These are phyloP conservation scores for Sinohyriopsis cumingii DNA, from an alignment of 2,888 invertebrate genomes.

Conservation along the genomic window DNA sequence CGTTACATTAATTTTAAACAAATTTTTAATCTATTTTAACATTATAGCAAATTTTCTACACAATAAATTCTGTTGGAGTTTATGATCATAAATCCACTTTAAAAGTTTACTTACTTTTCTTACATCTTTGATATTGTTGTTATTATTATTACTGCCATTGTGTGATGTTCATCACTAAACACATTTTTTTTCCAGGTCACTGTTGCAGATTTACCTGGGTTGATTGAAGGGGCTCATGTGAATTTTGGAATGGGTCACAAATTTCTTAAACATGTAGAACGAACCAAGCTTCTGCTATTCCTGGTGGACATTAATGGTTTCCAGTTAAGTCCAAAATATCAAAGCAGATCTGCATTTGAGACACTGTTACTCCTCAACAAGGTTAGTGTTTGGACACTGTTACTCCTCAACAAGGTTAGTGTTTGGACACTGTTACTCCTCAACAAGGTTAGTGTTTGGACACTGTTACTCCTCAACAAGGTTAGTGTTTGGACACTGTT, in stretches of 20 bases:
- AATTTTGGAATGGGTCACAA: slow-evolving; percentile 83
- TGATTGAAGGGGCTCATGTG: slow-evolving; percentile 95
- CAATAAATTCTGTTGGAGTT: no score
- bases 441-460: slow-evolving; percentile 75
- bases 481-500: no score
- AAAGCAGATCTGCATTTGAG: slow-evolving; percentile 83
- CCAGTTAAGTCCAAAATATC: slow-evolving; percentile 81
- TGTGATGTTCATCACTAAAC: background rate
- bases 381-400: slow-evolving; percentile 62
- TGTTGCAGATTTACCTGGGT: slow-evolving; percentile 94
- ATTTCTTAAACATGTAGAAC: slow-evolving; percentile 93
- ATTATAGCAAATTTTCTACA: no score
- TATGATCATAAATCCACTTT: no score
- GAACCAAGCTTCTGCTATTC: slow-evolving; percentile 89
- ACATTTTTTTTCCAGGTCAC: slow-evolving; percentile 76
- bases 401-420: slow-evolving; percentile 81
- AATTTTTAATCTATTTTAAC: no score
- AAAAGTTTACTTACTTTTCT: background rate
- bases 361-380: slow-evolving; percentile 89
- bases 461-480: slow-evolving; percentile 82
- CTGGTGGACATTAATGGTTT: slow-evolving; percentile 95
- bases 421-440: slow-evolving; percentile 75
- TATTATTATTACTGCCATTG: background rate
- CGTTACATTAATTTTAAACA: no score
- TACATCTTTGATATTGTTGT: background rate